phyloP scores from a whole-genome alignment of 2,113 vertebrate genomes.

The Lophius piscatorius region DNA sequence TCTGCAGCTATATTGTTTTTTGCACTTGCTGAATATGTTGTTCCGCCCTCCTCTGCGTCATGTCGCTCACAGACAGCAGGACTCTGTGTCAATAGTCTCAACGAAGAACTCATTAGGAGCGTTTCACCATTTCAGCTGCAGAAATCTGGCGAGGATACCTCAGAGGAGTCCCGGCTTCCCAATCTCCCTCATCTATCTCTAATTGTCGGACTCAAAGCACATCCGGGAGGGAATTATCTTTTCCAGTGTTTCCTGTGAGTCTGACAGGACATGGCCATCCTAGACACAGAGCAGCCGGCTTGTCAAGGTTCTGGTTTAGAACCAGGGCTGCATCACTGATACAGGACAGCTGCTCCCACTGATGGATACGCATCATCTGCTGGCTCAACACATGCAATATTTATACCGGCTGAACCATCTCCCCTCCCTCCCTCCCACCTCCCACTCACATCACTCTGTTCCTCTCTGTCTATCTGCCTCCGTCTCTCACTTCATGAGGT shows the following conservation, averaged over 20 bases:
- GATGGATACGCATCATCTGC: constrained; percentile 65
- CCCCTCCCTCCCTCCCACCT: constrained; percentile 12
- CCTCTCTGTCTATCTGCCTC: not conserved
- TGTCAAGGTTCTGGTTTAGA: constrained; percentile 42
- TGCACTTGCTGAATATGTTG: constrained; percentile 51
- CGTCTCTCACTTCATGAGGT: constrained; percentile 18
- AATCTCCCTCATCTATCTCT: constrained; percentile 10
- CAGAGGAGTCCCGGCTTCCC: not conserved
- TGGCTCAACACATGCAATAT: constrained; percentile 70
- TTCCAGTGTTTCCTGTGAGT: not conserved
- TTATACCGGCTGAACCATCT: constrained; percentile 45
- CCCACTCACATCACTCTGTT: constrained; percentile 13
- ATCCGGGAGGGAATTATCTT: constrained; percentile 11
- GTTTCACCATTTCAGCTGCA: too few species aligned
- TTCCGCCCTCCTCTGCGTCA: constrained; percentile 71
- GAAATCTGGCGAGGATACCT: constrained; percentile 1
- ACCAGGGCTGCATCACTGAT: constrained; percentile 45
- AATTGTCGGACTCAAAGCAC: not conserved
- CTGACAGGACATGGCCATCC: constrained; percentile 17
- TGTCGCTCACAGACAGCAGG: constrained; percentile 42
- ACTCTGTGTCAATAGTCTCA: constrained; percentile 22
- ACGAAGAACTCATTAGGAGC: not conserved
- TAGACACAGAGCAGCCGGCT: constrained; percentile 1
- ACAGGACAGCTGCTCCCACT: constrained; percentile 63
- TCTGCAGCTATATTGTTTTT: constrained; percentile 52